These are phyloP conservation scores for Halichoeres trimaculatus DNA, from an alignment of 2,113 vertebrate genomes.

Conservation along the genomic window DNA sequence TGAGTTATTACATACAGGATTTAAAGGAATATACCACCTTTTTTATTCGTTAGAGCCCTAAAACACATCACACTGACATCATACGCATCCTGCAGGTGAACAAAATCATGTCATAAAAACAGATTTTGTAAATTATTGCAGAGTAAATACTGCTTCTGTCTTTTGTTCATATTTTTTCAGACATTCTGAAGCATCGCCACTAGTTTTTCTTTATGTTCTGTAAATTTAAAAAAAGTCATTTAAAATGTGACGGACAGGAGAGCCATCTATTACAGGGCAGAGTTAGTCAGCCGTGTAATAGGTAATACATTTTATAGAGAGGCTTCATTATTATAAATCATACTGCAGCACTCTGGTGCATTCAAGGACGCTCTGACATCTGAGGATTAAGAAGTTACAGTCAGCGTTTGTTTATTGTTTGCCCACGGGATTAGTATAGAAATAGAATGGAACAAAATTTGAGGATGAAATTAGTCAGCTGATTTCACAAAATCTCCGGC, in stretches of 20 bases:
- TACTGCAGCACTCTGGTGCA: not conserved
- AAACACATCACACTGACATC: not conserved
- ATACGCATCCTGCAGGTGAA: not conserved
- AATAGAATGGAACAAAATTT: too few species aligned
- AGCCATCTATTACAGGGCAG: too few species aligned
- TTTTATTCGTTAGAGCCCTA: not conserved
- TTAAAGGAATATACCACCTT: not conserved
- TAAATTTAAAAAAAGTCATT: not conserved
- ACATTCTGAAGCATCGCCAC: not conserved
- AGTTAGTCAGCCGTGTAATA: too few species aligned
- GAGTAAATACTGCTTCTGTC: too few species aligned
- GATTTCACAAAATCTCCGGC: too few species aligned
- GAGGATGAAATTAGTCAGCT: too few species aligned
- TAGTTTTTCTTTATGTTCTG: not conserved
- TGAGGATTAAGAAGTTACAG: not conserved
- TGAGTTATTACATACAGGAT: not conserved
- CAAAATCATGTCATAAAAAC: too few species aligned
- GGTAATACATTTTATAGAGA: not conserved
- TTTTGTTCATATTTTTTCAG: not conserved
- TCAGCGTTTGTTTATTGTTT: too few species aligned
- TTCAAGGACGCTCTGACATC: not conserved
- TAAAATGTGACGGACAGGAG: not conserved
- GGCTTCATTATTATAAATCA: not conserved
- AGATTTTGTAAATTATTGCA: too few species aligned
- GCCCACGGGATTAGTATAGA: too few species aligned